Conservation (phyloP, 92 coral and sea anemone species). For the Umimayanthus kanabou region DNA sequence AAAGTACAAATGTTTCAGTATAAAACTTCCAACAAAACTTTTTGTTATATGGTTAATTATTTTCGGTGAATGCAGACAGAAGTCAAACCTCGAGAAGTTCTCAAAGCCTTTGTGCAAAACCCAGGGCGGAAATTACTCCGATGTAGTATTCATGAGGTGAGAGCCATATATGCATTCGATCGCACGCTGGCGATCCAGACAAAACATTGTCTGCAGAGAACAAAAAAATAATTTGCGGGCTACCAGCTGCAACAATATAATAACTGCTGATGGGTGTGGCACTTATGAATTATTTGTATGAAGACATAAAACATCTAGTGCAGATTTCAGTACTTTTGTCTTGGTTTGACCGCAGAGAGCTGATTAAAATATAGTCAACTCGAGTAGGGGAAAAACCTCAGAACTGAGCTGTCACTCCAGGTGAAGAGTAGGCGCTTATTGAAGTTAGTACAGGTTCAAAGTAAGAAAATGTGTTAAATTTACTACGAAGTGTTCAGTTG, state of each 20-base stretch:
- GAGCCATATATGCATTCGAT: slow-evolving; percentile 1
- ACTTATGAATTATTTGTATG: not conserved
- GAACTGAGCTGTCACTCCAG: not conserved
- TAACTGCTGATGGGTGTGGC: slow-evolving; percentile 4
- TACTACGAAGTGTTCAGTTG: slow-evolving; percentile 3
- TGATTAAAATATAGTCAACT: not conserved
- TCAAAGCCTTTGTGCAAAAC: not conserved
- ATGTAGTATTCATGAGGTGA: not conserved
- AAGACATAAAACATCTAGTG: not conserved
- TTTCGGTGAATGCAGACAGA: not conserved
- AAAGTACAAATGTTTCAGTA: no score
- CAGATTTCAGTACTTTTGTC: not conserved
- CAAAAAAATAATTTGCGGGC: not conserved
- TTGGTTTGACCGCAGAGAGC: not conserved
- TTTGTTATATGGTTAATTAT: not conserved
- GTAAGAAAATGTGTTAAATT: not conserved
- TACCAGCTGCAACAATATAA: slow-evolving; percentile 12
- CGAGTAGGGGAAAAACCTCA: not conserved
- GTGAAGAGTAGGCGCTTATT: not conserved
- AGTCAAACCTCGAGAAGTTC: slow-evolving; percentile 3
- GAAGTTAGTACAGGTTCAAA: not conserved
- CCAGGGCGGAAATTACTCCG: not conserved
- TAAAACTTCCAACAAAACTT: not conserved
- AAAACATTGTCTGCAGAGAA: slow-evolving; percentile 28
- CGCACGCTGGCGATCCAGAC: slow-evolving; percentile 9